phyloP scores from a whole-genome alignment of 1,140 invertebrate species.

The Rhyacophila brunnea region DNA sequence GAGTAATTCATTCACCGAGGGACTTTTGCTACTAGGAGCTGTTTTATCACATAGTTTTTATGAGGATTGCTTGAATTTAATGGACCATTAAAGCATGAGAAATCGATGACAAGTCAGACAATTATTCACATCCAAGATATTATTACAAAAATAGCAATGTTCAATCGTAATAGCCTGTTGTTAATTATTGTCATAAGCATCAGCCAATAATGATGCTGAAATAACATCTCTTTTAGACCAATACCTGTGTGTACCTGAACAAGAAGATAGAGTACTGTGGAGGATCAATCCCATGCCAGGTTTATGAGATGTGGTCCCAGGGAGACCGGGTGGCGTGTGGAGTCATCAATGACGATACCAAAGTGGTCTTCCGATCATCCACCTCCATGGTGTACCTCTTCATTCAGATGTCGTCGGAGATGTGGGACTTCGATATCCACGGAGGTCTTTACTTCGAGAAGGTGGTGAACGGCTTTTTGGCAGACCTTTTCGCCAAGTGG shows the following conservation, averaged over 20 bases:
- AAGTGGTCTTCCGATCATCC: slow-evolving; percentile 95
- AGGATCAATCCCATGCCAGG: slow-evolving; percentile 80
- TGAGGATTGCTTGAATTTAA: no score
- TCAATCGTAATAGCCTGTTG: no score
- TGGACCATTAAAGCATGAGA: no score
- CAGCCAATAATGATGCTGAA: no score
- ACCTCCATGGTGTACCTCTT: slow-evolving; percentile 97
- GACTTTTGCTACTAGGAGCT: no score
- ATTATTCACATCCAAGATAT: no score
- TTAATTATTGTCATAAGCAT: no score
- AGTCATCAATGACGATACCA: slow-evolving; percentile 91
- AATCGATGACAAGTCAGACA: no score
- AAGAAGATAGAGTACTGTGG: slow-evolving; percentile 94
- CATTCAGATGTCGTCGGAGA: slow-evolving; percentile 99
- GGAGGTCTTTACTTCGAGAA: slow-evolving; percentile 97
- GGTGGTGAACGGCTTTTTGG: slow-evolving; percentile 93
- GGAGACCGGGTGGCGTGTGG: slow-evolving; percentile 95
- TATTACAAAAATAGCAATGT: no score
- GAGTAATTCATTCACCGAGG: no score
- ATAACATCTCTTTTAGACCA: slow-evolving; percentile 61
- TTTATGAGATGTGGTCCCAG: slow-evolving; percentile 85
- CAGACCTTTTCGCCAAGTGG: slow-evolving; percentile 98
- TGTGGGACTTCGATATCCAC: slow-evolving; percentile 99
- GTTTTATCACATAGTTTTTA: no score
- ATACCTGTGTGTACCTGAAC: slow-evolving; percentile 91